Conservation (phyloP, 1,140 invertebrate genomes). For the Macrobrachium nipponense region DNA sequence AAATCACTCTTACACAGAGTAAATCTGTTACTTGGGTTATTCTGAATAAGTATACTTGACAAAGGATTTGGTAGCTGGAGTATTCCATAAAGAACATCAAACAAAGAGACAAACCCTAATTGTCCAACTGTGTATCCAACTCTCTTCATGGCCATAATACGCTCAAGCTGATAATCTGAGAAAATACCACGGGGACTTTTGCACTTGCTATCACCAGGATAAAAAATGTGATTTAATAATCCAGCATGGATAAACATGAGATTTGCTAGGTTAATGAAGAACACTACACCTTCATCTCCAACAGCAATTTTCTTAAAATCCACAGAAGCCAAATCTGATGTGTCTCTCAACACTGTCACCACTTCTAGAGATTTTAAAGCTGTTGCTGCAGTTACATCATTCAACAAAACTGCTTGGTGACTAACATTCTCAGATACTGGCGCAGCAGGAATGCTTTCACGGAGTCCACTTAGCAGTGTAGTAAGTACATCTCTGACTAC, state of each 20-base stretch:
- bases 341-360: constrained; percentile 25
- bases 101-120: constrained; percentile 46
- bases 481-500: constrained; percentile 36
- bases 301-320: constrained; percentile 45
- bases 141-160: constrained; percentile 43
- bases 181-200: constrained; percentile 29
- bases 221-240: constrained; percentile 43
- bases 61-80: constrained; percentile 44
- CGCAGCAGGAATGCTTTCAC: constrained; percentile 34
- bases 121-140: constrained; percentile 45
- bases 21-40: constrained; percentile 21
- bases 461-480: constrained; percentile 35
- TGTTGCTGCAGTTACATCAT: constrained; percentile 39
- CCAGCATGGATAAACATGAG: constrained; percentile 54
- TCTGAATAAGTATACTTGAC: constrained; percentile 46
- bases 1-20: constrained; percentile 44
- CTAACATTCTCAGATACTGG: neutral
- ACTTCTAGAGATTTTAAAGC: constrained; percentile 18
- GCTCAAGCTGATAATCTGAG: constrained; percentile 41
- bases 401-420: constrained; percentile 34
- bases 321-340: constrained; percentile 29
- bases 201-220: constrained; percentile 9
- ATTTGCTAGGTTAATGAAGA: constrained; percentile 50
- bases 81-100: constrained; percentile 37
- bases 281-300: constrained; percentile 42